Evolutionary conservation across 2,113 vertebrate species (phyloP), one percentile per base, ranked within the genome.

Genomic region (Marmota flaviventris): DNA sequence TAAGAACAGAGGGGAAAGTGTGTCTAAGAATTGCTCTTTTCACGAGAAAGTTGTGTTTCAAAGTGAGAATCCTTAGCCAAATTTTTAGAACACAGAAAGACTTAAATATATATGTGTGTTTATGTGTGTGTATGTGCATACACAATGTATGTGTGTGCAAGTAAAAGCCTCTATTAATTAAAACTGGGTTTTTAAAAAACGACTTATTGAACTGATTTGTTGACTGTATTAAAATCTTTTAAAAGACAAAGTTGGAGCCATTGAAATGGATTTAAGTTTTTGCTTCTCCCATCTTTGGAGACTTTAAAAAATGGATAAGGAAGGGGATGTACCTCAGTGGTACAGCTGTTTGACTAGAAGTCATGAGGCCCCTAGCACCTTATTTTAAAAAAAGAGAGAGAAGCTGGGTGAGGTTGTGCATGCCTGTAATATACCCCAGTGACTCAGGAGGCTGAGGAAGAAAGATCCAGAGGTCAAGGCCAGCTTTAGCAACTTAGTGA

Each of bases 21-120:
- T 78, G 67, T 63, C 72, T 92, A 93, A 87, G 65, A 96, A 86
- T 86, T 93, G 79, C 78, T 82, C 61, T 32, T 78, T 93, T 92
- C 53, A 76, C 29, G 45, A 91, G 75, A 79, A 95, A 92, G 65
- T 93, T 95, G 42, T 76, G 56, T 93, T 96, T 81, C 83, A 94
- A 97, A 95, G 69, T 67, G 90, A 56, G 51, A 93, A 72, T 92
- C 51, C 7, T 77, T 73, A 81, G 78, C 79, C 37, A 93, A 69
- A 93, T 96, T 89, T 93, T 37, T 85, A 91, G 70, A 94, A 87
- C 17, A 58, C 65, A 88, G 48, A 53, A 75, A 91, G 72, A 89
- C 13, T 72, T 53, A 53, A 53, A 53, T 53, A 53, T 51, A 56
- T 56, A 20, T 56, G 18, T 20, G 18, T 56, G 18, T 20, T 20